Evolutionary conservation across 2,113 vertebrate species (phyloP).

Genomic region (Peromyscus maniculatus): DNA sequence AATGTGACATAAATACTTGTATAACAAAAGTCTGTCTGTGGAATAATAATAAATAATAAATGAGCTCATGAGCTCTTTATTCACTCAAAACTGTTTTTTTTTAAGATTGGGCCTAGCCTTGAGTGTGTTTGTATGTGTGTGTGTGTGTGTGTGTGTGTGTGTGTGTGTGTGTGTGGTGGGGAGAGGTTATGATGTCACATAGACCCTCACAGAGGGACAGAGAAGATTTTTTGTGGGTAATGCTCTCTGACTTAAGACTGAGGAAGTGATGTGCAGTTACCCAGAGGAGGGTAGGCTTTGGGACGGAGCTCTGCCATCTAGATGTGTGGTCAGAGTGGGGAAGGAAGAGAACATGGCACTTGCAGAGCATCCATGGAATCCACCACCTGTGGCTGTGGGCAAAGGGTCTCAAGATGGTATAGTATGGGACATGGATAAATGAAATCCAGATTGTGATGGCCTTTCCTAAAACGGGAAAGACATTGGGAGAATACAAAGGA

Average conservation of each 20-base stretch:
- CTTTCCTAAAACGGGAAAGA: not conserved
- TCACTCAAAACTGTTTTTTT: not conserved
- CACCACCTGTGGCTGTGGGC: not conserved
- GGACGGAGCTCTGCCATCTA: not conserved
- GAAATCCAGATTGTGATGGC: fast-evolving
- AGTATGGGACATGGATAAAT: not conserved
- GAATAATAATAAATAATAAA: not conserved
- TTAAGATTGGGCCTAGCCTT: not conserved
- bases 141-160: not conserved
- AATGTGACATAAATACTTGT: not conserved
- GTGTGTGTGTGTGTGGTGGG: not conserved
- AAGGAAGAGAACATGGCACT: not conserved
- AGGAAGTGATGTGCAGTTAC: not conserved
- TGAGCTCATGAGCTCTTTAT: not conserved
- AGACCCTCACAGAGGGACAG: not conserved
- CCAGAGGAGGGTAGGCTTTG: not conserved
- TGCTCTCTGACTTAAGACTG: not conserved
- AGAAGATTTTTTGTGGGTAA: not conserved
- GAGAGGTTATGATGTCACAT: not conserved
- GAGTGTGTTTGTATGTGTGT: not conserved
- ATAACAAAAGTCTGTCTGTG: not conserved
- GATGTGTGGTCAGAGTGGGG: not conserved
- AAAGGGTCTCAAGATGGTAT: not conserved
- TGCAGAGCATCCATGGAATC: not conserved
- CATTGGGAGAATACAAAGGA: not conserved